Conservation (phyloP, 1,140 invertebrate genomes). For the Mylabris phalerata region DNA sequence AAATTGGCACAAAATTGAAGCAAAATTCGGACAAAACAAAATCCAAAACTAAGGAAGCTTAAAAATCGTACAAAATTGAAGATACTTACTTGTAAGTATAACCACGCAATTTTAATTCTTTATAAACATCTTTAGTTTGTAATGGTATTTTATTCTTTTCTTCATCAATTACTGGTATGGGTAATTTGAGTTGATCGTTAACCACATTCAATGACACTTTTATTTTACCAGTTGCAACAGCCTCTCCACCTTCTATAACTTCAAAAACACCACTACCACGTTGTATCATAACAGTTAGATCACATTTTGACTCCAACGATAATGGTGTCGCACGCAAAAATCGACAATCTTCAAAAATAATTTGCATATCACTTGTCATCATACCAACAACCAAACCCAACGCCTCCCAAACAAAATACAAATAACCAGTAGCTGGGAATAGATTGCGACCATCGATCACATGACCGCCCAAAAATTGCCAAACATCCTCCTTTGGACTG, state of each 20-base stretch:
- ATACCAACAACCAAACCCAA: constrained; percentile 67
- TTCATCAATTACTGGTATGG: neutral
- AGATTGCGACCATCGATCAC: constrained; percentile 79
- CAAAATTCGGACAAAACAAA: no score
- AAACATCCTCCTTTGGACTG: constrained; percentile 58
- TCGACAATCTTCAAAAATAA: constrained; percentile 80
- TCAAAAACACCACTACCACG: constrained; percentile 75
- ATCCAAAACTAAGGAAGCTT: no score
- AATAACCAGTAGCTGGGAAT: constrained; percentile 84
- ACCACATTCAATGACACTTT: neutral
- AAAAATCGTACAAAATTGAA: neutral
- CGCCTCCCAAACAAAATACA: constrained; percentile 81
- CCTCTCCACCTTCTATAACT: constrained; percentile 34
- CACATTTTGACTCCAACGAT: constrained; percentile 54
- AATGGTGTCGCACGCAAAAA: constrained; percentile 73
- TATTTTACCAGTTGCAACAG: constrained; percentile 5
- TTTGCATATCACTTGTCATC: constrained; percentile 62
- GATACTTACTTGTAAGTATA: constrained; percentile 70
- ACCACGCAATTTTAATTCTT: constrained; percentile 80
- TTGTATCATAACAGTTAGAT: constrained; percentile 76
- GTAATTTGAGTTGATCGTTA: neutral
- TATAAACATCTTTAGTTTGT: constrained; percentile 73
- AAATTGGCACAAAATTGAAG: no score
- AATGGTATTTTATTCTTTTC: neutral
- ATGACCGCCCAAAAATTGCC: constrained; percentile 74